Evolutionary conservation across 2,113 vertebrate genomes (phyloP).

Genomic region (Periophthalmus modestus): DNA sequence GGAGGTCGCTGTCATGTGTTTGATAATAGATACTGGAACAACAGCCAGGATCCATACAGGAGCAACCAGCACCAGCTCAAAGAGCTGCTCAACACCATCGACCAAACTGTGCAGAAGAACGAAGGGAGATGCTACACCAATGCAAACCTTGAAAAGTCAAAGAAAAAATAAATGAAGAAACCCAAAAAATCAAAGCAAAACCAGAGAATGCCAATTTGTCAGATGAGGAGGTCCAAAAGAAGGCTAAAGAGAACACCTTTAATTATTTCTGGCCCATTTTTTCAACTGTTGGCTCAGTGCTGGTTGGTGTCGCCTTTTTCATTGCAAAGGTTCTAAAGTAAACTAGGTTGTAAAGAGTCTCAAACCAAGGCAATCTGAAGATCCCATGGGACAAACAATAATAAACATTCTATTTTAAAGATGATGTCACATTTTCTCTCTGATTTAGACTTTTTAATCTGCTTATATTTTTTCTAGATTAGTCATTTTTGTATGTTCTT

Average conservation of each 20-base stretch:
- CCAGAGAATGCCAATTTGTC: not conserved
- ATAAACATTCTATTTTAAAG: too few species aligned
- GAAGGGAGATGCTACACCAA: slow-evolving; percentile 3
- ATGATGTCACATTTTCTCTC: too few species aligned
- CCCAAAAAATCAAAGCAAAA: not conserved
- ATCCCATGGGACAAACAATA: too few species aligned
- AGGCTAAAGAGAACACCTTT: not conserved
- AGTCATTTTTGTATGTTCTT: too few species aligned
- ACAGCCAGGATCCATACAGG: slow-evolving; percentile 8
- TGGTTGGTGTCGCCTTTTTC: not conserved
- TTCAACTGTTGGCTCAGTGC: not conserved
- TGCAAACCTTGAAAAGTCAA: not conserved
- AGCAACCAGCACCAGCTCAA: not conserved
- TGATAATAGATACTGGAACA: not conserved
- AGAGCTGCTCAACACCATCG: slow-evolving; percentile 5
- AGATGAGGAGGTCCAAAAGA: not conserved
- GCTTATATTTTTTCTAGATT: too few species aligned
- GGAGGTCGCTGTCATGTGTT: not conserved
- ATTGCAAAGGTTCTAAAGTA: too few species aligned
- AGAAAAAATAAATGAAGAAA: not conserved
- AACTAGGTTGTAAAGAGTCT: too few species aligned
- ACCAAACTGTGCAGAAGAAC: not conserved
- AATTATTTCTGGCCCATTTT: not conserved
- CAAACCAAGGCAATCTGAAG: too few species aligned
- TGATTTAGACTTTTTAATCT: too few species aligned